These are phyloP conservation scores for Ovis aries DNA, from an alignment of 2,113 vertebrate species.

Conservation along the genomic window ARS-UI_Ramb_v3.0 NC_056056.1:86021501-86022000, in stretches of 20 bases:
- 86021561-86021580: not conserved
- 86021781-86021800: not conserved
- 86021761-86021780: not conserved
- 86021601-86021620: not conserved
- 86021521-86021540: not conserved
- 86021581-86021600: not conserved
- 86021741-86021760: not conserved
- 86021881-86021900: not conserved
- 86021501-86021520: not conserved
- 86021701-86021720: not conserved
- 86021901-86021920: not conserved
- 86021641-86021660: not conserved
- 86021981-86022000: not conserved
- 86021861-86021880: not conserved
- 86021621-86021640: not conserved
- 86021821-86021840: not conserved
- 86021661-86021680: not conserved
- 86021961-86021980: not conserved
- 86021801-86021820: not conserved
- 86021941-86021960: not conserved
- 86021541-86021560: not conserved
- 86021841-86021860: not conserved
- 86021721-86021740: accelerated
- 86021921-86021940: not conserved
- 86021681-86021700: not conserved